These are phyloP conservation scores for Cerastis leucographa DNA, from an alignment of 2,888 invertebrate species.

Conservation along the genomic window DNA sequence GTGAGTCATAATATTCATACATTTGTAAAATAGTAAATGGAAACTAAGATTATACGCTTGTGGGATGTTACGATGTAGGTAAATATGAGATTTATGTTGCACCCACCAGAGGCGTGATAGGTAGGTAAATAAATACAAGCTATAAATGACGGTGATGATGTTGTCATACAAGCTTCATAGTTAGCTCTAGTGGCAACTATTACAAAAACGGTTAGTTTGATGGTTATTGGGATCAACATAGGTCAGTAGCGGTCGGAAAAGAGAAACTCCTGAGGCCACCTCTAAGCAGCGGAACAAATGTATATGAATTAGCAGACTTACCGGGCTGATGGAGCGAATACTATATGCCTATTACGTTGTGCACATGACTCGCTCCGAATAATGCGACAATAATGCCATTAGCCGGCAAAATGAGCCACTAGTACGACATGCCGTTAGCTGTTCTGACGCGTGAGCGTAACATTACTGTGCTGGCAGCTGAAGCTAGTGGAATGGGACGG, in stretches of 20 bases:
- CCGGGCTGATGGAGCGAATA: conserved; percentile 67
- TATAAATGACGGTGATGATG: conserved; percentile 26
- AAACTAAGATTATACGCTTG: not conserved
- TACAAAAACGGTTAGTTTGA: conserved; percentile 30
- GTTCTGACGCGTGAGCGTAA: conserved; percentile 62
- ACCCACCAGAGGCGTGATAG: conserved; percentile 30
- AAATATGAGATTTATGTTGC: conserved; percentile 37
- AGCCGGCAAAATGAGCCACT: conserved; percentile 64
- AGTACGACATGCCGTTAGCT: conserved; percentile 64
- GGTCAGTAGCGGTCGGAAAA: conserved; percentile 71
- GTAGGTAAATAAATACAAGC: conserved; percentile 47
- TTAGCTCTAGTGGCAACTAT: not conserved
- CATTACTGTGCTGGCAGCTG: conserved; percentile 55
- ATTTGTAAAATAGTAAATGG: conserved; percentile 11
- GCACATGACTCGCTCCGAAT: conserved; percentile 73
- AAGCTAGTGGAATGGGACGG: conserved; percentile 46
- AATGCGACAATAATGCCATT: conserved; percentile 73
- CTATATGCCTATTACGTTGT: conserved; percentile 56
- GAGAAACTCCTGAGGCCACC: conserved; percentile 66
- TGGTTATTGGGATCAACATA: conserved; percentile 51
- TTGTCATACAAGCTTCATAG: conserved; percentile 23
- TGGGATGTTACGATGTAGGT: conserved; percentile 13
- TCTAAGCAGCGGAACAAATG: conserved; percentile 75
- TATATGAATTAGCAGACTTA: conserved; percentile 71
- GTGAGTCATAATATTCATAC: conserved; percentile 84